Base-by-base conservation (phyloP, 1,140 invertebrate species). In the Charaxes varanes region DNA sequence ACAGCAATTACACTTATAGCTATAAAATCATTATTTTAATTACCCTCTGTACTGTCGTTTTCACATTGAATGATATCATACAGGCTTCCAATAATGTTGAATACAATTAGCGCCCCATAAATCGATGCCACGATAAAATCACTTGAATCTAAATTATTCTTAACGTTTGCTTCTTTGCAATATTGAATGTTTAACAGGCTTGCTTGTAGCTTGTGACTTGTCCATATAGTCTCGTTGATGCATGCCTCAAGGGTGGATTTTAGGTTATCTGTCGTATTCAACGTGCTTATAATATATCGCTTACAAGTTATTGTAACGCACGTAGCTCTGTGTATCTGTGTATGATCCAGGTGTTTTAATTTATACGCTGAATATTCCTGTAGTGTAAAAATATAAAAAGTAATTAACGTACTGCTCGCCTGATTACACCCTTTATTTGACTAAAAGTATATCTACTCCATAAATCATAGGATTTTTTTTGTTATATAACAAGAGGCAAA, bases 281-380 rank as follows among this genome's bases (percentile, higher is more conserved):
- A 13, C 34, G 48, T 45, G 24, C 50, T 8, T 15, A 18, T 37
- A 38, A 54, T 4, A 26, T 43, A 53, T 3, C 44, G 24, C 31
- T 40, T 52, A 33, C 74, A 84, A 2, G 60, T 54, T 16, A 13
- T 54, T 7, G 53, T 71, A 3, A 87, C 46, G 49, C 87, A 88
- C 0, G 87, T 58, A 2, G 77, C 87, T 53, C 84, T 56, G 13
- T 87, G 82, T 11, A 87, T 48, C 44, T 68, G 73, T 59, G 86
- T 86, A 53, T 87, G 86, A 6, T 85, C 79, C 46, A 67, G 87
- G 30, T 85, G 73, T 53, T 86, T 85, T n/a, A 74, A 61, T 2
- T 41, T 63, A 45, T 85, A 43, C 4, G 44, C 50, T 10, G 82
- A 85, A 17, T 84, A 76, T 32, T 53, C 62, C 82, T 85, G 51